Evolutionary conservation across 2,888 invertebrate genomes (phyloP).

Genomic region (Thymelicus sylvestris): DNA sequence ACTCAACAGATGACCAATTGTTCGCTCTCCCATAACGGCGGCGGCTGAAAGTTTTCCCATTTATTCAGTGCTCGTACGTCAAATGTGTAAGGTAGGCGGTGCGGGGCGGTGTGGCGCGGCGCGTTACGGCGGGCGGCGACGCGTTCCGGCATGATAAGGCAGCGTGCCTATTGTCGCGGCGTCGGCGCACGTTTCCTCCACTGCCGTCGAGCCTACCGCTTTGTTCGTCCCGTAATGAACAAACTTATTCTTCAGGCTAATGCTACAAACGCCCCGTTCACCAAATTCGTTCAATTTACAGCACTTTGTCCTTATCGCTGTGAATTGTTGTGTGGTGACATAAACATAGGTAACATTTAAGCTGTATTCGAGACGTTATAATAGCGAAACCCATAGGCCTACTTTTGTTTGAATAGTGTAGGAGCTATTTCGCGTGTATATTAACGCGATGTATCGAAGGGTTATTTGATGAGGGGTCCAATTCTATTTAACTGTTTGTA

Average conservation of each 20-base stretch:
- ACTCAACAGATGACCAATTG: slow-evolving; percentile 81
- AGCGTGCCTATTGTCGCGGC: slow-evolving; percentile 77
- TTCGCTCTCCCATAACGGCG: slow-evolving; percentile 76
- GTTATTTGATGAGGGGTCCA: slow-evolving; percentile 71
- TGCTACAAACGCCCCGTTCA: slow-evolving; percentile 66
- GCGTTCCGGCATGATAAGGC: slow-evolving; percentile 84
- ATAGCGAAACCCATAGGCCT: slow-evolving; percentile 71
- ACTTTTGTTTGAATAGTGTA: slow-evolving; percentile 78
- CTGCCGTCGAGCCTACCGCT: slow-evolving; percentile 78
- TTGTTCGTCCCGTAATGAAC: slow-evolving; percentile 82
- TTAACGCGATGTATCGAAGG: slow-evolving; percentile 67
- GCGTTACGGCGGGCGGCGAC: slow-evolving; percentile 53
- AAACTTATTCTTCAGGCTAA: slow-evolving; percentile 82
- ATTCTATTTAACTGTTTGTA: slow-evolving; percentile 63
- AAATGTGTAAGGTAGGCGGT: slow-evolving; percentile 48
- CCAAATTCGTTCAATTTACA: slow-evolving; percentile 72
- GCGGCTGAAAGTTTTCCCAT: slow-evolving; percentile 82
- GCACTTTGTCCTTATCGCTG: slow-evolving; percentile 66
- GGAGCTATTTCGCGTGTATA: slow-evolving; percentile 68
- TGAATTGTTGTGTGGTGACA: slow-evolving; percentile 39
- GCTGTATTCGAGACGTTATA: slow-evolving; percentile 58
- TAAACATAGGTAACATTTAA: slow-evolving; percentile 24
- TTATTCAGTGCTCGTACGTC: slow-evolving; percentile 82
- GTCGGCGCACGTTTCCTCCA: slow-evolving; percentile 84
- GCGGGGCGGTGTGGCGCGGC: slow-evolving; percentile 43